Conservation (phyloP, 2,113 vertebrate species). For the Malurus alboscapulatus region DNA sequence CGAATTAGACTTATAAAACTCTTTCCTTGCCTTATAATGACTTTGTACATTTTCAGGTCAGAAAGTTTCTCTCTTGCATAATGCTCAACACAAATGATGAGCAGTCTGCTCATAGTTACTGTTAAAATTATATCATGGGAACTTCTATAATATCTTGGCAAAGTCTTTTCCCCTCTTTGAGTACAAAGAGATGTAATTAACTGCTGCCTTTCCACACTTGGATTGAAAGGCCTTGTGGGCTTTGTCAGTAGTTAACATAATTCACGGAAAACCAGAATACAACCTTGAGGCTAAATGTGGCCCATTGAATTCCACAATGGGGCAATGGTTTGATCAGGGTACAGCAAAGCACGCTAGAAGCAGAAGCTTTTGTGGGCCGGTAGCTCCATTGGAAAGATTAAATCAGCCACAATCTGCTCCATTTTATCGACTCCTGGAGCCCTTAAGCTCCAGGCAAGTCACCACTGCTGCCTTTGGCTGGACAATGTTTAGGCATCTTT, state of each 20-base stretch:
- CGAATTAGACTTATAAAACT: neutral
- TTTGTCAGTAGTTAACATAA: constrained; percentile 34
- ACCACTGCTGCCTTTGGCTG: neutral
- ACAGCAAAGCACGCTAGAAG: constrained; percentile 6
- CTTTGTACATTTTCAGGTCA: constrained; percentile 36
- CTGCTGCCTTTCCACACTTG: constrained; percentile 20
- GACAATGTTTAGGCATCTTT: constrained; percentile 43
- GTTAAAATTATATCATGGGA: constrained; percentile 39
- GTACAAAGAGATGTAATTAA: constrained; percentile 45
- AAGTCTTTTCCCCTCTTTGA: neutral
- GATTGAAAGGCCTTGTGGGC: neutral
- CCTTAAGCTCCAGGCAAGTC: constrained; percentile 3
- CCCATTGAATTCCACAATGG: constrained; percentile 27
- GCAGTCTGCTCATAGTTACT: constrained; percentile 35
- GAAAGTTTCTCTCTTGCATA: constrained; percentile 42
- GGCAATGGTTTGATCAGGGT: neutral
- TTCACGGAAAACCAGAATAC: constrained; percentile 21
- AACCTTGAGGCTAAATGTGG: constrained; percentile 49
- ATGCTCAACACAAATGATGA: neutral
- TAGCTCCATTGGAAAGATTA: constrained; percentile 9
- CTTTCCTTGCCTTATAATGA: constrained; percentile 12
- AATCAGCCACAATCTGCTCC: constrained; percentile 39
- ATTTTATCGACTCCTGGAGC: constrained; percentile 23
- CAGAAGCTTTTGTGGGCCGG: constrained; percentile 24
- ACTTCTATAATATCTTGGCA: constrained; percentile 19